Evolutionary conservation across 2,113 vertebrate species (phyloP).

Genomic region (Dicrurus megarhynchus): DNA sequence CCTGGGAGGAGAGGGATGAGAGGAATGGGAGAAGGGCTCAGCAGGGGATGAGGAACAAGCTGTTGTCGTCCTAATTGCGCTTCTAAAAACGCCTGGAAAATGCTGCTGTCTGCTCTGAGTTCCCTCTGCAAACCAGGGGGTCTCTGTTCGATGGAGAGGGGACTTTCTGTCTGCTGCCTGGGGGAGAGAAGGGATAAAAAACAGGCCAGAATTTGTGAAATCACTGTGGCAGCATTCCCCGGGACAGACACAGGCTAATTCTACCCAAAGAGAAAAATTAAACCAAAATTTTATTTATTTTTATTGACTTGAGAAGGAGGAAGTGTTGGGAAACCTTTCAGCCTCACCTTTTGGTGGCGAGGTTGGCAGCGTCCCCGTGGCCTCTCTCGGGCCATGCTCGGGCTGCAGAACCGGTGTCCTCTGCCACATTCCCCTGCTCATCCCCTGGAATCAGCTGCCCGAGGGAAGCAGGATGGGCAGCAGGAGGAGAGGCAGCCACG

Average conservation of each 20-base stretch:
- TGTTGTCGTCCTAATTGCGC: not conserved
- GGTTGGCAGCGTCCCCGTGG: rapidly evolving
- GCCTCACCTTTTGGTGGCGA: not conserved
- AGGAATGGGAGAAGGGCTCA: not conserved
- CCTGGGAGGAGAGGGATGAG: not conserved
- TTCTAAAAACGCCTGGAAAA: not conserved
- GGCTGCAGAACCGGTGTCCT: not conserved
- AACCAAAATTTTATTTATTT: not conserved
- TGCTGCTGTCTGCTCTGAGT: not conserved
- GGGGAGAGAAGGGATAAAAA: not conserved
- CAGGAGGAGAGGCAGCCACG: not conserved
- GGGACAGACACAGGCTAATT: rapidly evolving
- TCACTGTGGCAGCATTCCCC: not conserved
- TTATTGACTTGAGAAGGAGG: not conserved
- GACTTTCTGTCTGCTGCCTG: not conserved
- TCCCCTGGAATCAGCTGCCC: not conserved
- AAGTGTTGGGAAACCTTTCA: not conserved
- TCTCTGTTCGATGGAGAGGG: not conserved
- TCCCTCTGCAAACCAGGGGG: not conserved
- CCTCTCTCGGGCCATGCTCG: not conserved
- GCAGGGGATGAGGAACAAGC: not conserved
- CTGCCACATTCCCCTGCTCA: not conserved
- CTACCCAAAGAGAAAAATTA: not conserved
- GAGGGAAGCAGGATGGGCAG: not conserved
- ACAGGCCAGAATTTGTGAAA: not conserved